Percentiles rank a stretch among this genome's conserved stretches.
These are phyloP conservation scores for Clarias platycephalus DNA, from an alignment of 2,797 vertebrate genomes.

Conservation along the genomic window DNA sequence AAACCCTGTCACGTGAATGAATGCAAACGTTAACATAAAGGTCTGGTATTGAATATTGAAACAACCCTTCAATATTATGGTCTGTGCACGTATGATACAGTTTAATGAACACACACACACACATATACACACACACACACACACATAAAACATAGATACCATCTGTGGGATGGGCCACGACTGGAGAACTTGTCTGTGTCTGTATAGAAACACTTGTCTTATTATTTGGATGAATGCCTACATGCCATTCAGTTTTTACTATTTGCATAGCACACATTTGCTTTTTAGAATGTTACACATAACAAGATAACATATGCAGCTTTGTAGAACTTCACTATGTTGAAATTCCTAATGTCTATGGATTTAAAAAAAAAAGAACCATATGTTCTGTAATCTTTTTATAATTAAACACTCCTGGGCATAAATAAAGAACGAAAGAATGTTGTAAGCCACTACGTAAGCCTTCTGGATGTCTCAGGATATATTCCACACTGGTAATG, in stretches of 20 bases:
- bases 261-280: not conserved
- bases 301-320: not conserved
- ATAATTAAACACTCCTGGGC: not conserved
- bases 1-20: not conserved
- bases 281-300: not conserved
- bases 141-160: constrained; percentile 18
- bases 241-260: constrained; percentile 21
- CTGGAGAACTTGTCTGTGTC: constrained; percentile 5
- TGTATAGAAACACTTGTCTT: constrained; percentile 39
- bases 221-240: constrained; percentile 31
- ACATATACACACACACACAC: not conserved
- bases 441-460: not conserved
- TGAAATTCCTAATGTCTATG: not conserved
- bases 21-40: not conserved
- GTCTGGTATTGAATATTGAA: not conserved
- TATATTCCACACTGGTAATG: not conserved
- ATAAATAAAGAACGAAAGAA: not conserved
- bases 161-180: constrained; percentile 29
- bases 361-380: not conserved
- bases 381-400: not conserved
- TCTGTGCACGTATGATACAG: not conserved
- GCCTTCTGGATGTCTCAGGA: not conserved
- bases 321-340: not conserved
- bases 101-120: not conserved
- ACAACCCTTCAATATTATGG: not conserved